These are phyloP conservation scores for Hippocampus barbouri DNA, from an alignment of 2,113 vertebrate species.

Conservation along the genomic window DNA sequence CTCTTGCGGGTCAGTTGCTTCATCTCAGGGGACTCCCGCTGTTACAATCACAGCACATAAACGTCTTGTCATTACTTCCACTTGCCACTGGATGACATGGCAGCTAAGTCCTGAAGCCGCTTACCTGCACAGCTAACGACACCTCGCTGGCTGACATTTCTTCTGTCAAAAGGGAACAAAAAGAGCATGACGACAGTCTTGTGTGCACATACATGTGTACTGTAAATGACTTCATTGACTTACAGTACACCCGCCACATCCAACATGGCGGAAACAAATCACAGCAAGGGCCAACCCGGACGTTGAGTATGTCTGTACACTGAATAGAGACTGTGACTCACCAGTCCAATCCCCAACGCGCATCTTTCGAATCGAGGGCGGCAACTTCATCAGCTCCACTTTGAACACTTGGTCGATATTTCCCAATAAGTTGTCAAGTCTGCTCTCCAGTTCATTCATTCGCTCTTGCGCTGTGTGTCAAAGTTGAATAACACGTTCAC, in stretches of 20 bases:
- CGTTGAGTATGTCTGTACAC: not conserved
- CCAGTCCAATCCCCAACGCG: not conserved
- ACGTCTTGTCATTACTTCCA: not conserved
- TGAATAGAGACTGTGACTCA: not conserved
- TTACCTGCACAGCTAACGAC: not conserved
- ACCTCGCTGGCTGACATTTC: not conserved
- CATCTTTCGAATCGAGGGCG: not conserved
- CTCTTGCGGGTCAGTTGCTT: not conserved
- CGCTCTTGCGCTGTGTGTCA: conserved; percentile 3
- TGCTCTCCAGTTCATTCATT: not conserved
- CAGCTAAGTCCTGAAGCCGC: not conserved
- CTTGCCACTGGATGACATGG: not conserved
- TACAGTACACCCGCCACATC: too few relatives aligned
- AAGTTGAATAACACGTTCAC: not conserved
- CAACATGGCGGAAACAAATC: too few relatives aligned
- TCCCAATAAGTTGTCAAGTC: not conserved
- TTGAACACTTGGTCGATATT: not conserved
- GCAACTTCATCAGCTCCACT: conserved; percentile 5
- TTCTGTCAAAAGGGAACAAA: not conserved
- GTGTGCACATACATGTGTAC: not conserved
- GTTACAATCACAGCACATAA: not conserved
- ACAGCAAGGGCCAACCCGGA: not conserved
- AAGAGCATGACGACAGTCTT: not conserved
- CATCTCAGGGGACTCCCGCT: not conserved
- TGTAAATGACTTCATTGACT: too few relatives aligned